Evolutionary conservation across 1,140 invertebrate species (phyloP).

Genomic region (Oppia nitens): DNA sequence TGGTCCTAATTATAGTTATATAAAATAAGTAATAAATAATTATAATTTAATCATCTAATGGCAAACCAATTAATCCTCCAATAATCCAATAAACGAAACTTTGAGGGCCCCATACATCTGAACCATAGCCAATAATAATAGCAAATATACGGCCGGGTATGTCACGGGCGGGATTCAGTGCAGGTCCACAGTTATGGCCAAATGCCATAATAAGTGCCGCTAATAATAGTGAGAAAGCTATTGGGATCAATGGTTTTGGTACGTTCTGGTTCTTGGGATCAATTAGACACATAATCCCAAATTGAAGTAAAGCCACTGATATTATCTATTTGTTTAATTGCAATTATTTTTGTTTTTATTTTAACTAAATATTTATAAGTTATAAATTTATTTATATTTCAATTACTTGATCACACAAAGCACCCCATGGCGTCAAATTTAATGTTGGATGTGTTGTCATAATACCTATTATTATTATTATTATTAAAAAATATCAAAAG

Average conservation of each 20-base stretch:
- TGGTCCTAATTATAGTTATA: slow-evolving; percentile 25
- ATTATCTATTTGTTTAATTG: too few relatives aligned
- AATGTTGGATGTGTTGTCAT: slow-evolving; percentile 2
- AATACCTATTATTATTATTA: too few relatives aligned
- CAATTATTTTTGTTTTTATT: too few relatives aligned
- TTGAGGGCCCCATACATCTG: slow-evolving; percentile 2
- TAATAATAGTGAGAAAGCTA: slow-evolving; percentile 1
- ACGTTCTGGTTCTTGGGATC: slow-evolving; percentile 6
- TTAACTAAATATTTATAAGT: neutral
- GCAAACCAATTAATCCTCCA: slow-evolving; percentile 25
- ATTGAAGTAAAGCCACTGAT: neutral
- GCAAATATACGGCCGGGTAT: slow-evolving; percentile 5
- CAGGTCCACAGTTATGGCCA: slow-evolving; percentile 10
- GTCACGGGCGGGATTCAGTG: slow-evolving; percentile 10
- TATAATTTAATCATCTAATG: too few relatives aligned
- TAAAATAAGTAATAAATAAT: too few relatives aligned
- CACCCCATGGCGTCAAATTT: neutral
- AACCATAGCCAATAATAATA: slow-evolving; percentile 4
- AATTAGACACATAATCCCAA: slow-evolving; percentile 7
- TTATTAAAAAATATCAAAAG: too few relatives aligned
- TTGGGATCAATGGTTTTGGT: slow-evolving; percentile 12
- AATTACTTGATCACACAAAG: neutral
- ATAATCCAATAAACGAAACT: slow-evolving; percentile 8
- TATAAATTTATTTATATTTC: neutral
- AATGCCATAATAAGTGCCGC: slow-evolving; percentile 9